These are phyloP conservation scores for Leptocoma aspasia DNA, from an alignment of 2,113 vertebrate genomes.

Conservation along the genomic window DNA sequence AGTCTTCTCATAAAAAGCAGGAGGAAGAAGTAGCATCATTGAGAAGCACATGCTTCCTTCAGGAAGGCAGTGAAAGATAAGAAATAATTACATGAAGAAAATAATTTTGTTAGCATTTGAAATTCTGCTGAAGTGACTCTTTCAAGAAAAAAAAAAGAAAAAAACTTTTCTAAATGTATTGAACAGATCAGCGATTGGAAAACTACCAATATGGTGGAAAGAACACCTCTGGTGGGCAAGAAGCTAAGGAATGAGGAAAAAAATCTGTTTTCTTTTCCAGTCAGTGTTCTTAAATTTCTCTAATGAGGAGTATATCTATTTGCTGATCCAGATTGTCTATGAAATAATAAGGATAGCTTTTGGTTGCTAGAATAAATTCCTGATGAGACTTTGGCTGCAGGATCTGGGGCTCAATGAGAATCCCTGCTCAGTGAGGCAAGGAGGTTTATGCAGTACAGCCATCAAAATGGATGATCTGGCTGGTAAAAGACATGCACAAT, in stretches of 20 bases:
- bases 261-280: neutral
- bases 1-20: neutral
- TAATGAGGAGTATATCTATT: neutral
- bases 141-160: neutral
- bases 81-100: neutral
- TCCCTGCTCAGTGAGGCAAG: neutral
- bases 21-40: neutral
- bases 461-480: neutral
- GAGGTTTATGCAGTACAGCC: neutral
- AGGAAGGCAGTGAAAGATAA: neutral
- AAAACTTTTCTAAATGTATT: conserved; percentile 7
- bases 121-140: neutral
- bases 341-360: neutral
- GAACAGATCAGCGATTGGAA: conserved; percentile 14
- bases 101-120: neutral
- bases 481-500: neutral
- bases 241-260: conserved; percentile 10
- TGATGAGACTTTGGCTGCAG: neutral
- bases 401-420: neutral
- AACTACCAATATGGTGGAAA: neutral
- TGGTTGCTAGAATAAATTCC: neutral
- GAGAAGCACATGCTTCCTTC: neutral
- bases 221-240: neutral
- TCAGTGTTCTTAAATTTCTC: neutral
- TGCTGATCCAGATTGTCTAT: neutral